A percentile compares a stretch with the other conserved stretches of the same genome.
phyloP scores from a whole-genome alignment of 2,113 vertebrate genomes.

The Megaleporinus macrocephalus region DNA sequence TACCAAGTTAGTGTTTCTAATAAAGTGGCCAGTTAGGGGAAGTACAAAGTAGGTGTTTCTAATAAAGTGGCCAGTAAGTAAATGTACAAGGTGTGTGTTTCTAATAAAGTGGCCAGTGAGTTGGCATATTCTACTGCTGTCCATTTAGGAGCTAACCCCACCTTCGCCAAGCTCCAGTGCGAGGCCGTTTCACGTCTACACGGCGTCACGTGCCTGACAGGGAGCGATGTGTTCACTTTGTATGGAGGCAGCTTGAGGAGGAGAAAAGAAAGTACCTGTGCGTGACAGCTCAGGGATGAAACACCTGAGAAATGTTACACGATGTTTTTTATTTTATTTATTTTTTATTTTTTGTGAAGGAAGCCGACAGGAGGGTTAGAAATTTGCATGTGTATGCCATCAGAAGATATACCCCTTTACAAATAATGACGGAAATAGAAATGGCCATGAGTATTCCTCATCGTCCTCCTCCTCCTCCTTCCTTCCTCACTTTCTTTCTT shows the following conservation, averaged over 20 bases:
- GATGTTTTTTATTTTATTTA: background rate
- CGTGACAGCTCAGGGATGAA: background rate
- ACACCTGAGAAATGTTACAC: background rate
- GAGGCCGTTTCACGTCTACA: background rate
- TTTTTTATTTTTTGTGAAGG: conserved; percentile 36
- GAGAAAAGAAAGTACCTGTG: background rate
- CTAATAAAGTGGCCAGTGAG: too few species aligned
- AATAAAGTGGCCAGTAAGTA: background rate
- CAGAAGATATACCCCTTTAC: conserved; percentile 25
- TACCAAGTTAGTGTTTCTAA: too few species aligned
- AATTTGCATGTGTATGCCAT: conserved; percentile 52
- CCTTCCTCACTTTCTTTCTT: too few species aligned
- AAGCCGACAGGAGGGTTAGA: background rate
- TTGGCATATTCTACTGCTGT: background rate
- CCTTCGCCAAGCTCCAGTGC: background rate
- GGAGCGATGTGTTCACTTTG: background rate
- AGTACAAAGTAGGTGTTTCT: background rate
- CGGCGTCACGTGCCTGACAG: background rate
- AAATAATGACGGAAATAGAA: conserved; percentile 39
- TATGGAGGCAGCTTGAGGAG: background rate
- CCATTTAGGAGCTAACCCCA: background rate
- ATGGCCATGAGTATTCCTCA: conserved; percentile 14
- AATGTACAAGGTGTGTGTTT: too few species aligned
- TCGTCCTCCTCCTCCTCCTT: background rate
- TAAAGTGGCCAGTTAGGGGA: too few species aligned